These are phyloP conservation scores for Tenebrio molitor DNA, from an alignment of 1,140 invertebrate genomes.

Conservation along the genomic window DNA sequence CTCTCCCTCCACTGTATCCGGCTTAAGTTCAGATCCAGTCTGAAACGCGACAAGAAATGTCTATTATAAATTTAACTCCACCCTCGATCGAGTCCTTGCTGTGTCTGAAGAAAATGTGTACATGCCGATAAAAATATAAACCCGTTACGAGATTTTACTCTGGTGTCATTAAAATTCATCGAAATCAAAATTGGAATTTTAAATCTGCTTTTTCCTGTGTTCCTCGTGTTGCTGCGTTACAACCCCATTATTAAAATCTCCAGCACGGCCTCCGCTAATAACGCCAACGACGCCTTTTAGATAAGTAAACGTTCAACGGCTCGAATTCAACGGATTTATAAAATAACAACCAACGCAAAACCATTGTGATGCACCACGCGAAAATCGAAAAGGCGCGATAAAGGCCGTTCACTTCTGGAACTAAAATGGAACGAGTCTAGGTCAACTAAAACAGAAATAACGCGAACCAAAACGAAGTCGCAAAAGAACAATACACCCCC, in stretches of 20 bases:
- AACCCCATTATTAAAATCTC: neutral
- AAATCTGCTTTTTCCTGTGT: conserved; percentile 8
- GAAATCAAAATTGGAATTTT: conserved; percentile 15
- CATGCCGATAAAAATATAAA: neutral
- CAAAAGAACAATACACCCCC: no score
- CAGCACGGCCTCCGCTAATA: no score
- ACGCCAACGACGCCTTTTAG: no score
- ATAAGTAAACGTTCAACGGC: no score
- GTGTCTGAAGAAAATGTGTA: neutral
- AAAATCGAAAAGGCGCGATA: no score
- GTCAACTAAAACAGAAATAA: no score
- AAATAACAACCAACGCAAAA: no score
- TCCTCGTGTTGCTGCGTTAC: neutral
- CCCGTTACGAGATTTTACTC: neutral
- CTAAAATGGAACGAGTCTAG: no score
- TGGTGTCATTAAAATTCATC: conserved; percentile 1
- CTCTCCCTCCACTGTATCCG: conserved; percentile 54
- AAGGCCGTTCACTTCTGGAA: no score
- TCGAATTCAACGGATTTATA: no score
- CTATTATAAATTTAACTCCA: conserved; percentile 15
- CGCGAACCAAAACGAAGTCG: no score
- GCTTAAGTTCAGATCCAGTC: conserved; percentile 56
- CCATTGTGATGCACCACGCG: no score
- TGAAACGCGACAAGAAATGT: conserved; percentile 45
- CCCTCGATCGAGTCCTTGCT: neutral